phyloP scores from a whole-genome alignment of 2,888 invertebrate species.

The Drosophila pseudotalamancana region DNA sequence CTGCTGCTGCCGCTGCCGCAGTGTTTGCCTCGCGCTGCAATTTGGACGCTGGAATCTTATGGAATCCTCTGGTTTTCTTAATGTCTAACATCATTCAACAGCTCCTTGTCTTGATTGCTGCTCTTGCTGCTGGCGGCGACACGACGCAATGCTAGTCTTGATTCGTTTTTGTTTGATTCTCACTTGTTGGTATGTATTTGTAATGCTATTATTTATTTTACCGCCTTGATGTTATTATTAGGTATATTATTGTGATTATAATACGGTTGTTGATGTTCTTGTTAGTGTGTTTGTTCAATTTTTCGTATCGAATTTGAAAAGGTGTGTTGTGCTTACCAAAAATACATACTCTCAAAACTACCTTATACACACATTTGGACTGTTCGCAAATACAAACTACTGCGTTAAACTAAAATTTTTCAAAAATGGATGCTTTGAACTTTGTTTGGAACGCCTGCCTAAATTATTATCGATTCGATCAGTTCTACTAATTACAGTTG shows the following conservation, averaged over 20 bases:
- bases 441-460: slow-evolving; percentile 54
- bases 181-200: neutral
- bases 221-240: neutral
- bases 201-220: neutral
- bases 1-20: slow-evolving; percentile 19
- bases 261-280: slow-evolving; percentile 6
- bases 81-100: slow-evolving; percentile 81
- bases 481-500: slow-evolving; percentile 28
- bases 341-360: slow-evolving; percentile 52
- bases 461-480: slow-evolving; percentile 33
- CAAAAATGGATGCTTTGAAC: slow-evolving; percentile 40
- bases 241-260: neutral
- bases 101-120: slow-evolving; percentile 35
- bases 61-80: slow-evolving; percentile 80
- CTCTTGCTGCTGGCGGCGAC: slow-evolving; percentile 2
- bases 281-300: slow-evolving; percentile 13
- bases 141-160: neutral
- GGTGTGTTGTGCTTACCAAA: slow-evolving; percentile 47
- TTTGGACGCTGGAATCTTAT: slow-evolving; percentile 80
- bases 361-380: slow-evolving; percentile 50
- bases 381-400: slow-evolving; percentile 46
- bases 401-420: slow-evolving; percentile 37
- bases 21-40: slow-evolving; percentile 53
- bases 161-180: neutral
- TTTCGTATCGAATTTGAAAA: slow-evolving; percentile 35